These are phyloP conservation scores for Bucco capensis DNA, from an alignment of 2,113 vertebrate species.

Conservation along the genomic window DNA sequence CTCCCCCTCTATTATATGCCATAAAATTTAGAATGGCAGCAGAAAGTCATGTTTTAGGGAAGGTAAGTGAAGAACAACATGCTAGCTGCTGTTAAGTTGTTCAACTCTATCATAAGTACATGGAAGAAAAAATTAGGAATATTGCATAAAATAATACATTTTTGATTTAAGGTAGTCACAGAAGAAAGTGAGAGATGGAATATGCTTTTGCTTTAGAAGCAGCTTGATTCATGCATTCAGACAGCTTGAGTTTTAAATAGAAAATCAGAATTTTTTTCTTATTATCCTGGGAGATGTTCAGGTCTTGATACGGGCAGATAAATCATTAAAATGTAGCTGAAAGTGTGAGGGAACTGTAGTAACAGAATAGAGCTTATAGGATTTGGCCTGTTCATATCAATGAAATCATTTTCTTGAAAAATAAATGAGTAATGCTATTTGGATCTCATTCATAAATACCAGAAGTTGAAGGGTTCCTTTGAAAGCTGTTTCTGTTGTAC, in stretches of 20 bases:
- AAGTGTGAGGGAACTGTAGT: not conserved
- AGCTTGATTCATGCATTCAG: not conserved
- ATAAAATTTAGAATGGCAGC: not conserved
- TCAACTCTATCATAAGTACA: not conserved
- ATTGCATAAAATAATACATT: constrained; percentile 14
- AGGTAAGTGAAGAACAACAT: constrained; percentile 24
- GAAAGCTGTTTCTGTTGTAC: constrained; percentile 33
- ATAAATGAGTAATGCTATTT: constrained; percentile 60
- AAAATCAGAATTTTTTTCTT: constrained; percentile 29
- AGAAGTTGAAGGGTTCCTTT: constrained; percentile 35
- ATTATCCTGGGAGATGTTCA: constrained; percentile 33
- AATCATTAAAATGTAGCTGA: constrained; percentile 5
- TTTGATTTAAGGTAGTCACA: not conserved
- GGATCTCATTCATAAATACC: constrained; percentile 51
- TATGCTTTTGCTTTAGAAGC: not conserved
- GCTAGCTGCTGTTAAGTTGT: constrained; percentile 6
- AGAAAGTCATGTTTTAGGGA: not conserved
- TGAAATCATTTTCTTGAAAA: constrained; percentile 48
- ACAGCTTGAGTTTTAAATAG: constrained; percentile 27
- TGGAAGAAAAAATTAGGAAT: constrained; percentile 46
- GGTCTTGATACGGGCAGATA: constrained; percentile 3
- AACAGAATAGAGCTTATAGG: not conserved
- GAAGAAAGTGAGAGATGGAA: not conserved
- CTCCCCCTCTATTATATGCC: not conserved
- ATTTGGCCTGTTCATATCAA: constrained; percentile 37